phyloP scores from a whole-genome alignment of 2,113 vertebrate genomes.

The Prolemur simus region DNA sequence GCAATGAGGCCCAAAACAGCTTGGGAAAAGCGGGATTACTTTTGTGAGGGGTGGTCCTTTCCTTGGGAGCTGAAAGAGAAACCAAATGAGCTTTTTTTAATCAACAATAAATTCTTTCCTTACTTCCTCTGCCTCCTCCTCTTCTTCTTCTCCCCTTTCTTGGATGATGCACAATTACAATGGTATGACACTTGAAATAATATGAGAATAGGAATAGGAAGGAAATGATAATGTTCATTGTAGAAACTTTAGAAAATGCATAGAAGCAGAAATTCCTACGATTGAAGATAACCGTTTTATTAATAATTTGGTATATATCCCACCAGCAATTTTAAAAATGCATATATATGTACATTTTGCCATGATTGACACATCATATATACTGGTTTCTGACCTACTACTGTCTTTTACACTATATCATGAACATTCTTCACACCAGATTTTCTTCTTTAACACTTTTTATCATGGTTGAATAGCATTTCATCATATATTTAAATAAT shows the following conservation, averaged over 20 bases:
- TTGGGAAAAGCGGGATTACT: neutral
- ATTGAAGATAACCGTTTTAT: neutral
- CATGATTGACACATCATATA: neutral
- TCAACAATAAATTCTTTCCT: neutral
- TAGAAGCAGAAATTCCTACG: neutral
- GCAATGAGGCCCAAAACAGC: neutral
- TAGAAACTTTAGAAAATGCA: neutral
- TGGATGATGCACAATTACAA: neutral
- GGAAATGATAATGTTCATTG: neutral
- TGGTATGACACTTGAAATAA: neutral
- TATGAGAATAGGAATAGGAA: neutral
- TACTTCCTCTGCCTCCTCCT: neutral
- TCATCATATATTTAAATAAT: neutral
- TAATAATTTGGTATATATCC: neutral
- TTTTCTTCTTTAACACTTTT: neutral
- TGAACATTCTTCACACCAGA: neutral
- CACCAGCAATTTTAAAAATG: neutral
- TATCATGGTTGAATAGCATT: neutral
- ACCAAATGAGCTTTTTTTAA: neutral
- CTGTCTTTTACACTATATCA: neutral
- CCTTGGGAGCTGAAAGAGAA: conserved; percentile 45
- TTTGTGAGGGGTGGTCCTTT: neutral
- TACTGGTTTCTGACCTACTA: neutral
- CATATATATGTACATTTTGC: neutral
- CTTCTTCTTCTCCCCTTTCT: neutral